Evolutionary conservation across 2,113 vertebrate species (phyloP).

Genomic region (Rhinogobius similis): DNA sequence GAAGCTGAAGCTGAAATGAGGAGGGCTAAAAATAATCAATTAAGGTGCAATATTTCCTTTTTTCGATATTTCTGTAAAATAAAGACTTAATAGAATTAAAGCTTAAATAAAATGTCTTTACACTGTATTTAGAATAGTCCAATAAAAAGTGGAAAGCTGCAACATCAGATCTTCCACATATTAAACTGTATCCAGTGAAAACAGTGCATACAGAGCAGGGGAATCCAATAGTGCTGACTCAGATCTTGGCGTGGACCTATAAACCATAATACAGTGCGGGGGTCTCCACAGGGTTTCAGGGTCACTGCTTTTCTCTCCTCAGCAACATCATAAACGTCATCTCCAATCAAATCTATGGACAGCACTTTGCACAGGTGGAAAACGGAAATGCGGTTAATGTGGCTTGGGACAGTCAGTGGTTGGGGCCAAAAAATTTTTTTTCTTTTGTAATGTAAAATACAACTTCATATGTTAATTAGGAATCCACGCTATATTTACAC

Average conservation of each 20-base stretch:
- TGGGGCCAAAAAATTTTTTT: not conserved
- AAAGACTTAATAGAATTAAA: too few species aligned
- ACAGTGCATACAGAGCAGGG: not conserved
- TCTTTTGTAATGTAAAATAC: too few species aligned
- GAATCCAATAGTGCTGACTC: not conserved
- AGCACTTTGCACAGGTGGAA: not conserved
- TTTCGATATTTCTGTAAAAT: too few species aligned
- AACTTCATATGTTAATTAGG: too few species aligned
- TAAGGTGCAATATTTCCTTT: too few species aligned
- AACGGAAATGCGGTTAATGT: not conserved
- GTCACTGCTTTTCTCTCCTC: slow-evolving; percentile 6
- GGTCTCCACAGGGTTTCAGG: slow-evolving; percentile 5
- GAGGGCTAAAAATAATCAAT: too few species aligned
- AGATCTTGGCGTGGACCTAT: not conserved
- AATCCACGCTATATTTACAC: too few species aligned
- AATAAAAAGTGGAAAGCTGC: not conserved
- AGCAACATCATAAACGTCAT: slow-evolving; percentile 7
- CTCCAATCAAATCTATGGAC: not conserved
- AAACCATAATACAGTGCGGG: slow-evolving; percentile 1
- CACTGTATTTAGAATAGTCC: too few species aligned
- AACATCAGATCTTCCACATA: not conserved
- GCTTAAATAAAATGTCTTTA: too few species aligned
- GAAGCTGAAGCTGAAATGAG: too few species aligned
- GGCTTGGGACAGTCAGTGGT: not conserved
- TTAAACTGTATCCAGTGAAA: not conserved